Base-by-base conservation (phyloP, 2,113 vertebrate species). In the Salvelinus sp. region DNA sequence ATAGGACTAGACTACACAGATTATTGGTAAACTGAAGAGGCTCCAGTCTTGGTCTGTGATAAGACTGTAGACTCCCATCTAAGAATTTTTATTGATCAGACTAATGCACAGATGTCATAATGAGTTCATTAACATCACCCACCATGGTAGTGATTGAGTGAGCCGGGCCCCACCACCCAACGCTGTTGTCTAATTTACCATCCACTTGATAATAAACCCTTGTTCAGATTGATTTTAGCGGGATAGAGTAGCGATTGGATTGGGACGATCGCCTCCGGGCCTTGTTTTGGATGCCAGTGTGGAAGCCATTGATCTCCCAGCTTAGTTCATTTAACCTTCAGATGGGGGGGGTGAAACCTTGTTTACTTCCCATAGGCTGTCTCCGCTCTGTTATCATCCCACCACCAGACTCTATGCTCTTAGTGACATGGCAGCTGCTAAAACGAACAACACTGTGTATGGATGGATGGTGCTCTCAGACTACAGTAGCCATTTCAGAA, bases 371-470 rank as follows among this genome's bases (percentile, higher is more conserved):
- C 76, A 78, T 73, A 75, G 85, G 80, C 79, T n/a, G 6, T n/a
- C 58, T 22, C 76, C 25, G 68, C 72, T 65, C 0, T 58, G 78
- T 80, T 85, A 85, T 90, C 85, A 76, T 75, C 77, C 82, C 86
- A 72, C 75, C 79, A 69, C 74, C 82, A 88, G 88, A 87, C 76
- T 62, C 83, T 6, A n/a, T 2, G 86, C 83, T 82, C 81, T 72
- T 79, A 86, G 83, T 86, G 48, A 83, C 81, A 83, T 81, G 84
- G 79, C 79, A 74, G 74, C 84, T 44, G 38, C 38, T 44, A 44
- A 44, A 44, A 44, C 38, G 9, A 44, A 44, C 38, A 44, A 44
- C 38, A 44, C 38, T 44, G 38, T 44, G 38, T 2, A 44, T 44
- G 9, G 9, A 44, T 44, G 38, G 38, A 38, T 38, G 38, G 9